Conservation (phyloP, 2,113 vertebrate species). For the Xiphophorus hellerii region DNA sequence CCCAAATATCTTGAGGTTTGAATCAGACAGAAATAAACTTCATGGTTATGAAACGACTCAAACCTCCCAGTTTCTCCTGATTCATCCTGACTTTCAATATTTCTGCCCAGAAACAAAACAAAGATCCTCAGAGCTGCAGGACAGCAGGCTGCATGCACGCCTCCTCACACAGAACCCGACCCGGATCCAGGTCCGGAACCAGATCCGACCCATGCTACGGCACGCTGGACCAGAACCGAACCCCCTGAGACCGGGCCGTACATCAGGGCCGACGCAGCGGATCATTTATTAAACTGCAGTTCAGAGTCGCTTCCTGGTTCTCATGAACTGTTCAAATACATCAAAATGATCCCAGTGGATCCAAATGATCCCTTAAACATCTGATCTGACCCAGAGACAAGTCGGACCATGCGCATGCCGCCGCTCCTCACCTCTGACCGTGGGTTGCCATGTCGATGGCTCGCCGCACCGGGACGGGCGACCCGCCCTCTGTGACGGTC, state of each 20-base stretch:
- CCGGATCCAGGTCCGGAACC: too few relatives aligned
- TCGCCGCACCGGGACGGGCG: constrained; percentile 93
- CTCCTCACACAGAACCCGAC: background rate
- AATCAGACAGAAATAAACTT: too few relatives aligned
- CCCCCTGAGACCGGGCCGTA: background rate
- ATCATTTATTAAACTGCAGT: constrained; percentile 44
- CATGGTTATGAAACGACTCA: background rate
- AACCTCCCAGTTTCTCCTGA: background rate
- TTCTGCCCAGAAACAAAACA: too few relatives aligned
- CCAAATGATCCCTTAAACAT: background rate
- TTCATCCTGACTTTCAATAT: background rate
- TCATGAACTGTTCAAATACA: constrained; percentile 45
- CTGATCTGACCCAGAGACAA: background rate
- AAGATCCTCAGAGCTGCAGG: background rate
- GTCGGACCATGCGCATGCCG: constrained; percentile 26
- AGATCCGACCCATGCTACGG: constrained; percentile 24
- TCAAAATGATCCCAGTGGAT: constrained; percentile 7
- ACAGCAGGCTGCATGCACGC: constrained; percentile 60
- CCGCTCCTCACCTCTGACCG: constrained; percentile 88
- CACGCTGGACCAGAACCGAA: constrained; percentile 4
- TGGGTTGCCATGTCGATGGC: constrained; percentile 98
- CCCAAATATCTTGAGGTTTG: too few relatives aligned
- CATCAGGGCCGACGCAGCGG: background rate
- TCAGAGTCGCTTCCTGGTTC: background rate
- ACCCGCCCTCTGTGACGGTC: constrained; percentile 94